These are phyloP conservation scores for Pelecanoides urinatrix DNA, from an alignment of 2,113 vertebrate species.

Conservation along the genomic window DNA sequence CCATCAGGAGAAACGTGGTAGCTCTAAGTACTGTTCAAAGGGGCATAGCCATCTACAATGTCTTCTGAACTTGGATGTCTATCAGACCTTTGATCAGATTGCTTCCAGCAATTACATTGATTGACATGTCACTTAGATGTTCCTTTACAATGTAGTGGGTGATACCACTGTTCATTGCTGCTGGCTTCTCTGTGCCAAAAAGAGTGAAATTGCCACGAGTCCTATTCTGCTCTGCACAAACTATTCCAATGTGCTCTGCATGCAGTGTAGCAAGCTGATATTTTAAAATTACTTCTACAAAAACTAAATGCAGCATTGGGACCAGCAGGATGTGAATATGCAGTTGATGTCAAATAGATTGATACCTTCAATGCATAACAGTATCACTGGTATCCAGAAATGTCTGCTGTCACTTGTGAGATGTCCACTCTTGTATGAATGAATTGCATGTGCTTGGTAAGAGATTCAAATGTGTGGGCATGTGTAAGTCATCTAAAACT, in stretches of 20 bases:
- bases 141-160: not conserved
- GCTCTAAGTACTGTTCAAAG: not conserved
- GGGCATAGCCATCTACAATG: not conserved
- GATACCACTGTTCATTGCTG: not conserved
- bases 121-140: not conserved
- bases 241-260: not conserved
- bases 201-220: not conserved
- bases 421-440: not conserved
- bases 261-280: not conserved
- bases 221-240: not conserved
- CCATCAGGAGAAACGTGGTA: not conserved
- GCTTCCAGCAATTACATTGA: not conserved
- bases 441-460: not conserved
- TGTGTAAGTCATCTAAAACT: not conserved
- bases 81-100: not conserved
- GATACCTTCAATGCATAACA: not conserved
- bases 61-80: not conserved
- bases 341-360: no score
- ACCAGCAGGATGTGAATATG: not conserved
- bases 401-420: not conserved
- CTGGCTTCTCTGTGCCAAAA: not conserved
- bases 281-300: not conserved
- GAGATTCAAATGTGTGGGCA: not conserved
- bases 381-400: not conserved
- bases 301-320: not conserved